These are phyloP conservation scores for Hypena proboscidalis DNA, from an alignment of 2,888 invertebrate species.

Conservation along the genomic window DNA sequence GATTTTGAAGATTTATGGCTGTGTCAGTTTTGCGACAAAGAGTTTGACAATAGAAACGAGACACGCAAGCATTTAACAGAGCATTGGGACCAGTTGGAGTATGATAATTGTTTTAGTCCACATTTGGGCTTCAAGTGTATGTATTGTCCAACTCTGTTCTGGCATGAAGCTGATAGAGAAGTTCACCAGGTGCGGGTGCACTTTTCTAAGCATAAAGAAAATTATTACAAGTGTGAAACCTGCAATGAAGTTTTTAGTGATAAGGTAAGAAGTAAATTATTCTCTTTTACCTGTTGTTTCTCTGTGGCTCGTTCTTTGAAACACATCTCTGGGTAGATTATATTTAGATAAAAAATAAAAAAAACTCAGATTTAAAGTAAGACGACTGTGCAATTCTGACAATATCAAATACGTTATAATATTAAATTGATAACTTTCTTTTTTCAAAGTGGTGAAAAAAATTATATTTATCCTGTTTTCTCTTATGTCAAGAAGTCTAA, in stretches of 20 bases:
- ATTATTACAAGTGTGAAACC: conserved; percentile 71
- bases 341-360: no score
- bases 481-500: no score
- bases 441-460: no score
- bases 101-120: conserved; percentile 77
- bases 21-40: conserved; percentile 82
- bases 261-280: conserved; percentile 60
- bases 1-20: conserved; percentile 78
- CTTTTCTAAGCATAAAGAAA: conserved; percentile 58
- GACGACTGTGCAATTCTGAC: no score
- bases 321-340: no score
- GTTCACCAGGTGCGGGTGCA: conserved; percentile 72
- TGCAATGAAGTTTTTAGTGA: conserved; percentile 75
- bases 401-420: no score
- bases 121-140: conserved; percentile 81
- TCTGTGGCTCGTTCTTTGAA: no score
- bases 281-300: not conserved
- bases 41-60: conserved; percentile 68
- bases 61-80: conserved; percentile 67
- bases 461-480: no score
- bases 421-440: no score
- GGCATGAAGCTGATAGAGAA: conserved; percentile 81
- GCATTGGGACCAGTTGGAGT: conserved; percentile 66
- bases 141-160: conserved; percentile 77
- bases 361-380: no score